Evolutionary conservation across 2,888 invertebrate species (phyloP), one percentile per base, ranked within the genome.

Genomic region (Xylophagus ater): DNA sequence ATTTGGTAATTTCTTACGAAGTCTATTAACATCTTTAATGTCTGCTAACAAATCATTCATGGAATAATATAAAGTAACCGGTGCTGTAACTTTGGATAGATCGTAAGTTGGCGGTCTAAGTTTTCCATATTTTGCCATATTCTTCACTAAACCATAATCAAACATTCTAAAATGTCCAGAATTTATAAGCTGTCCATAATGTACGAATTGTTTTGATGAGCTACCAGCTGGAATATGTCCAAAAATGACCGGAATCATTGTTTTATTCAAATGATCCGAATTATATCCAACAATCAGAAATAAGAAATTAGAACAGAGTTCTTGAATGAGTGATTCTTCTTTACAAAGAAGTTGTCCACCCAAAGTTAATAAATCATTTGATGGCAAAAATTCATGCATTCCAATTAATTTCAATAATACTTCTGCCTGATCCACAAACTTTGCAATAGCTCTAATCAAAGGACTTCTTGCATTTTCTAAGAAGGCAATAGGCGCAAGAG

Each of bases 341-440:
- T 58, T 57, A 49, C 76, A 77, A 0, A 68, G 21, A 0, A 57
- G 30, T 41, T 65, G 51, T 1, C 70, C 70, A 10, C 67, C 60
- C n/a, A n/a, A 9, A 7, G 21, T 21, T 9, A 21, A 21, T 7
- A 9, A 5, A 12, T 5, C 13, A 5, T 21, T 21, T 1, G 81
- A 72, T 0, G 80, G 79, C 3, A 76, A 77, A 38, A 78, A 56
- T 12, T 73, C 72, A 42, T 73, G 70, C 66, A 73, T 72, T 0
- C 72, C 69, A 41, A 65, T 67, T 12, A 81, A 68, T 56, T 76
- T 78, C 1, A 56, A 51, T 1, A 77, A 74, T 15, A 59, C 58
- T 28, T 70, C 58, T 1, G 74, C 21, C 5, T 21, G 5, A 6
- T 7, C 9, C 21, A 21, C 21, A 21, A 21, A 21, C 6, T 7